Evolutionary conservation across 2,113 vertebrate genomes (phyloP).

Genomic region (Onychostoma macrolepis): DNA sequence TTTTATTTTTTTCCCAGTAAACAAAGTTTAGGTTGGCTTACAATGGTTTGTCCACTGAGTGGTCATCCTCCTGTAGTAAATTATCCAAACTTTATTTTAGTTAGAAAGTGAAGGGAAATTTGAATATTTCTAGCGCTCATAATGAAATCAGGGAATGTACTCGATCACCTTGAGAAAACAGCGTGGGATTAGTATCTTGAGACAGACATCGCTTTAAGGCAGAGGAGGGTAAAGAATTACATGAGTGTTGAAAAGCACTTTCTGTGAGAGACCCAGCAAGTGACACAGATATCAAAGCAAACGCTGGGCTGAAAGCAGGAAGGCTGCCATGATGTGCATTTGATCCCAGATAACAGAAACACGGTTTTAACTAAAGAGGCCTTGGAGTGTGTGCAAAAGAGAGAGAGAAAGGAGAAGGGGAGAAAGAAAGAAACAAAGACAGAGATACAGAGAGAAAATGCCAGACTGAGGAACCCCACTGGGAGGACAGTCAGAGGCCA

Average conservation of each 20-base stretch:
- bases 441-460: conserved; percentile 28
- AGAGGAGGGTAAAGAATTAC: conserved; percentile 48
- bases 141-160: background rate
- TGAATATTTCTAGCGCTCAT: background rate
- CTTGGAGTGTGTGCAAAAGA: background rate
- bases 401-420: background rate
- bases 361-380: conserved; percentile 34
- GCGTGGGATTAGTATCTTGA: conserved; percentile 5
- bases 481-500: conserved; percentile 34
- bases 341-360: conserved; percentile 38
- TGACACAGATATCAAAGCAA: conserved; percentile 73
- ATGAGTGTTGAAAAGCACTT: conserved; percentile 52
- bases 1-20: background rate
- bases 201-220: background rate
- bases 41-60: background rate
- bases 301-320: conserved; percentile 7
- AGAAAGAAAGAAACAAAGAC: background rate
- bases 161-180: conserved; percentile 12
- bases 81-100: background rate
- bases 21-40: background rate
- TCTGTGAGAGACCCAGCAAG: conserved; percentile 61
- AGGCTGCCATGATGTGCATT: conserved; percentile 22
- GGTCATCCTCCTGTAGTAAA: background rate
- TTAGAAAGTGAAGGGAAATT: background rate
- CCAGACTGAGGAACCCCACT: conserved; percentile 17